phyloP scores from a whole-genome alignment of 2,888 invertebrate genomes.

The Boloria selene region DNA sequence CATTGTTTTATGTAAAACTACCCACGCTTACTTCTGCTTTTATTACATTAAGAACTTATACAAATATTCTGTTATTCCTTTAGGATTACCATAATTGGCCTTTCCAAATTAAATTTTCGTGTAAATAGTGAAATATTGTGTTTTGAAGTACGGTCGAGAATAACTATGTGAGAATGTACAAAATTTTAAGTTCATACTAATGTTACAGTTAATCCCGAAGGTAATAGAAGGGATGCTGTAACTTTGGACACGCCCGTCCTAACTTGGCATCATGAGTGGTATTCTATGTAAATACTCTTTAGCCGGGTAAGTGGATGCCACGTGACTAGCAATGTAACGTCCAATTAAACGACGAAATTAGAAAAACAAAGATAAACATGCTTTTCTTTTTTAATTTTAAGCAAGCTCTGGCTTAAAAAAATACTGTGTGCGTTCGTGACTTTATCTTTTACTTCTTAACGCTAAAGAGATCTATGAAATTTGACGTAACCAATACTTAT shows the following conservation, averaged over 20 bases:
- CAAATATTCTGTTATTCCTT: not conserved
- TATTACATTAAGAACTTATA: too few species aligned
- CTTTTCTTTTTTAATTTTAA: too few species aligned
- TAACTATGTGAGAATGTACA: not conserved
- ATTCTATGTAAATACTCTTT: constrained; percentile 14
- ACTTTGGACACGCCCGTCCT: constrained; percentile 9
- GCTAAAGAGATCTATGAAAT: too few species aligned
- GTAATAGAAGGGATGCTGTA: constrained; percentile 3
- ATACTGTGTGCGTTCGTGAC: too few species aligned
- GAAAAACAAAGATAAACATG: too few species aligned
- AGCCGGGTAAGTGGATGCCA: not conserved
- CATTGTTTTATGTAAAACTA: too few species aligned
- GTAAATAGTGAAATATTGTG: constrained; percentile 8
- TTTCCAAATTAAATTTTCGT: not conserved
- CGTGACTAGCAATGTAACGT: constrained; percentile 12
- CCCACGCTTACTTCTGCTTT: too few species aligned
- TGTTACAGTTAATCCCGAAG: constrained; percentile 15
- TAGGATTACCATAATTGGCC: constrained; percentile 11
- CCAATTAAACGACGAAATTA: too few species aligned
- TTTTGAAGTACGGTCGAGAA: not conserved
- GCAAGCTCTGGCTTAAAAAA: too few species aligned
- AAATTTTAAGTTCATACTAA: constrained; percentile 13
- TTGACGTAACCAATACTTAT: too few species aligned
- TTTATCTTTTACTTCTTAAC: too few species aligned
- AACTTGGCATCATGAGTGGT: constrained; percentile 11